Percentiles rank a stretch among this genome's conserved stretches.
phyloP scores from a whole-genome alignment of 1,140 invertebrate genomes.

The Ceratina australensis region DNA sequence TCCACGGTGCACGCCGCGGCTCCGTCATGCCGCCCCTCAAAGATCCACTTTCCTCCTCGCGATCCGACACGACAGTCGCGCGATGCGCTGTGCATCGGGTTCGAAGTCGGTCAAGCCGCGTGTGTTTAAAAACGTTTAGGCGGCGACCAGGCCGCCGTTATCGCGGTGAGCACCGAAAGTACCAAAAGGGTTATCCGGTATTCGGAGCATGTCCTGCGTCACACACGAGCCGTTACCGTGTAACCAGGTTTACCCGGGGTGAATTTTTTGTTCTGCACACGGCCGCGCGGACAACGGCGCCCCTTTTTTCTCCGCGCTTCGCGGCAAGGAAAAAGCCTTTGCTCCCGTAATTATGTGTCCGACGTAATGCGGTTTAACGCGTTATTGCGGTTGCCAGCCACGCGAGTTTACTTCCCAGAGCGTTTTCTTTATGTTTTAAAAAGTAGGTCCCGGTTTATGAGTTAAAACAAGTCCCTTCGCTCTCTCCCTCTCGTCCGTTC shows the following conservation, averaged over 20 bases:
- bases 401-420: not conserved
- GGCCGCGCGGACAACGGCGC: too few species aligned
- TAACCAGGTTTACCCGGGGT: too few species aligned
- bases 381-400: conserved; percentile 18
- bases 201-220: too few species aligned
- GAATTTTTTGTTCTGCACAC: not conserved
- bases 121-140: conserved; percentile 36
- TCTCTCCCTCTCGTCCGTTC: not conserved
- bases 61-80: not conserved
- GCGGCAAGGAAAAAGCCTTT: conserved; percentile 1
- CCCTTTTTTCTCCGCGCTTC: not conserved
- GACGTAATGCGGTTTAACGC: conserved; percentile 28
- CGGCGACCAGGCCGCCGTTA: not conserved
- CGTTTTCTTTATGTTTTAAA: conserved; percentile 1
- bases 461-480: not conserved
- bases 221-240: too few species aligned
- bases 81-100: not conserved
- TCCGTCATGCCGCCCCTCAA: conserved; percentile 21
- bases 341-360: conserved; percentile 33
- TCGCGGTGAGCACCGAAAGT: conserved; percentile 9
- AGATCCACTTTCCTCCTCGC: conserved; percentile 14
- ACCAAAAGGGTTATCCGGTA: not conserved
- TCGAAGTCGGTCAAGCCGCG: conserved; percentile 52
- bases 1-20: conserved; percentile 1
- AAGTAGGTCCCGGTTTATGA: conserved; percentile 15